Conservation (phyloP, 2,888 invertebrate species). For the Pammene aurita region DNA sequence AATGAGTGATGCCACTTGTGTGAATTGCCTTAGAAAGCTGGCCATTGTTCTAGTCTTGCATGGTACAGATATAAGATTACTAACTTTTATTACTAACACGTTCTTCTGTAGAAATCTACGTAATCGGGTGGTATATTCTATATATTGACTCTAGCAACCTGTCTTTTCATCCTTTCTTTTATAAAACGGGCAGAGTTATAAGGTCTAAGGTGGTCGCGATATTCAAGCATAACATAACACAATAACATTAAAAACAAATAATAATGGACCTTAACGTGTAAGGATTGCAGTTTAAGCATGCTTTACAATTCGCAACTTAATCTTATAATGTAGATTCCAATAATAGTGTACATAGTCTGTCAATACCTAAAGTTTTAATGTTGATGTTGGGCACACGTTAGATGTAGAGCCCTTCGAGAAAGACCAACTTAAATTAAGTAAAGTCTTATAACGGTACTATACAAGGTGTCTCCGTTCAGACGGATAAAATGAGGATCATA, state of each 20-base stretch:
- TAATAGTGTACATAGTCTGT: constrained; percentile 19
- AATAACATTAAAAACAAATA: too few relatives aligned
- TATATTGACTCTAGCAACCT: constrained; percentile 9
- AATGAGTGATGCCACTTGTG: constrained; percentile 20
- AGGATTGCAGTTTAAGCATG: not conserved
- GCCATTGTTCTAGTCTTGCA: too few relatives aligned
- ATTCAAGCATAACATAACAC: too few relatives aligned
- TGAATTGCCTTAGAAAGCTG: constrained; percentile 38
- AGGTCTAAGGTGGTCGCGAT: not conserved
- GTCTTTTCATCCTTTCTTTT: not conserved
- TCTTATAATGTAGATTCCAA: constrained; percentile 31
- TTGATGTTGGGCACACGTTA: constrained; percentile 31
- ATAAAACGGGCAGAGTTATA: not conserved
- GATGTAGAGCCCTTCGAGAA: constrained; percentile 24
- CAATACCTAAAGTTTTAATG: constrained; percentile 32
- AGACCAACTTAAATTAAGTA: constrained; percentile 39
- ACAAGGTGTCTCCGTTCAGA: not conserved
- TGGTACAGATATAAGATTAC: constrained; percentile 30
- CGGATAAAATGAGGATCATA: not conserved
- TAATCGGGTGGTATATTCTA: constrained; percentile 6
- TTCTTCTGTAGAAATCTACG: constrained; percentile 33
- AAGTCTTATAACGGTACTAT: not conserved
- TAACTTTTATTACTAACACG: constrained; percentile 25
- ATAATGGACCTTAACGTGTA: not conserved
- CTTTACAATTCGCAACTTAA: not conserved